Percentiles rank a stretch among this genome's conserved stretches.
Evolutionary conservation across 2,888 invertebrate species (phyloP).

Genomic region (Tholera decimalis): DNA sequence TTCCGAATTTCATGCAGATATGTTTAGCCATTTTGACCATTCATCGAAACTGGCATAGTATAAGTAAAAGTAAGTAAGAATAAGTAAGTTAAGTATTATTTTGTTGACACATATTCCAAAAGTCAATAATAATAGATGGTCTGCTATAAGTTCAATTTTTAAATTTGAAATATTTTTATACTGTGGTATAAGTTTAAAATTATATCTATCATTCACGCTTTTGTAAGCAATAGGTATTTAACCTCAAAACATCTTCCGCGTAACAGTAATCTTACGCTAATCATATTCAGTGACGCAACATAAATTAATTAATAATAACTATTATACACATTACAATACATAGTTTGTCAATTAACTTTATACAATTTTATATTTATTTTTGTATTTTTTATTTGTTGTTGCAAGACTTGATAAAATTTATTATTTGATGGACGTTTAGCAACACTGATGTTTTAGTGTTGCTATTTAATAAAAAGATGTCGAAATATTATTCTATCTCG

Average conservation of each 20-base stretch:
- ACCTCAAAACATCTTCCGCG: slow-evolving; percentile 21
- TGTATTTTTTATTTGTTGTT: too few relatives aligned
- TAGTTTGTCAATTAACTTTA: slow-evolving; percentile 29
- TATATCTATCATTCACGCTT: background rate
- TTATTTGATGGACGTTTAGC: slow-evolving; percentile 28
- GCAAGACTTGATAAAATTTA: slow-evolving; percentile 14
- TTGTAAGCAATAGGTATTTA: slow-evolving; percentile 13
- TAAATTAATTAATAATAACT: slow-evolving; percentile 36
- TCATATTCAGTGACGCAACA: slow-evolving; percentile 15
- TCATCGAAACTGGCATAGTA: too few relatives aligned
- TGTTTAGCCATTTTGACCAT: too few relatives aligned
- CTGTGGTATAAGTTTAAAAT: background rate
- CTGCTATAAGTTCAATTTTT: too few relatives aligned
- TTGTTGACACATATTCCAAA: too few relatives aligned
- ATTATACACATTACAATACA: slow-evolving; percentile 18
- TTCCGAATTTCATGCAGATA: too few relatives aligned
- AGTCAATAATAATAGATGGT: too few relatives aligned
- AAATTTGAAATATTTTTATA: too few relatives aligned
- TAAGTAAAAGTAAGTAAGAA: too few relatives aligned
- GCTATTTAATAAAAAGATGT: slow-evolving; percentile 8
- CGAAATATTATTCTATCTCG: background rate
- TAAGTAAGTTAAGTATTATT: too few relatives aligned
- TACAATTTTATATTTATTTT: slow-evolving; percentile 34
- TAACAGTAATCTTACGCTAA: slow-evolving; percentile 16
- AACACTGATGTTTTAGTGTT: slow-evolving; percentile 22